Evolutionary conservation across 2,113 vertebrate genomes (phyloP), one percentile per base, ranked within the genome.

Genomic region (Eurypyga helias): DNA sequence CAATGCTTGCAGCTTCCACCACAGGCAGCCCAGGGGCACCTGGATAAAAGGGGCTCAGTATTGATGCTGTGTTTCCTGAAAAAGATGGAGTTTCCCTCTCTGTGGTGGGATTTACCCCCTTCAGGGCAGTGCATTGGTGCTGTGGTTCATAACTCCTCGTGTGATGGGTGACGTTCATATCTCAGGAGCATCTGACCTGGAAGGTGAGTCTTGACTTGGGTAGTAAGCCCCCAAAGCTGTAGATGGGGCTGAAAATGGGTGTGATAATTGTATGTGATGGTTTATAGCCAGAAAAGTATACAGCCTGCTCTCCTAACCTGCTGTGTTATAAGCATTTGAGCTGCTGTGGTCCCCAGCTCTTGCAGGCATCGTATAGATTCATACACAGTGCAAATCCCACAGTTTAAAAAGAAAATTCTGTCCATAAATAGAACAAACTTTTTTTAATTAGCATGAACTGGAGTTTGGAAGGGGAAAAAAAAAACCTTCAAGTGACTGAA

Each of bases 41-140:
- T 16, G 81, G 66, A 89, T 77, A 54, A 65, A 81, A 51, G 18
- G 55, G 41, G 77, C 80, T 84, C 45, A 14, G 28, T 6, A 9
- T 1, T 6, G 0, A 2, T 10, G 8, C 0, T 31, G 31, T 10
- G 10, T 17, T 69, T 73, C 7, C 6, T 10, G 1, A 7, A 58
- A 4, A 31, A 8, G 41, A 25, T n/a, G 41, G 38, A 24, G 31
- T 2, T 5, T 25, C 7, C 8, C 6, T 52, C n/a, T 6, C 10
- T 28, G 54, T 2, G 1, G 24, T 8, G 34, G 45, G 15, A 1
- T 67, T 81, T 36, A 4, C 9, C 15, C 48, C 28, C 55, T 26
- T 17, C 1, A 2, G 57, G 60, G 55, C 3, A 4, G 5, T 10
- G 0, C 4, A 25, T 13, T 48, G 55, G 72, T 13, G 6, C 23